A percentile compares a stretch with the other conserved stretches of the same genome.
Conservation (phyloP, 2,888 invertebrate species). For the Cantharis flavilabris region DNA sequence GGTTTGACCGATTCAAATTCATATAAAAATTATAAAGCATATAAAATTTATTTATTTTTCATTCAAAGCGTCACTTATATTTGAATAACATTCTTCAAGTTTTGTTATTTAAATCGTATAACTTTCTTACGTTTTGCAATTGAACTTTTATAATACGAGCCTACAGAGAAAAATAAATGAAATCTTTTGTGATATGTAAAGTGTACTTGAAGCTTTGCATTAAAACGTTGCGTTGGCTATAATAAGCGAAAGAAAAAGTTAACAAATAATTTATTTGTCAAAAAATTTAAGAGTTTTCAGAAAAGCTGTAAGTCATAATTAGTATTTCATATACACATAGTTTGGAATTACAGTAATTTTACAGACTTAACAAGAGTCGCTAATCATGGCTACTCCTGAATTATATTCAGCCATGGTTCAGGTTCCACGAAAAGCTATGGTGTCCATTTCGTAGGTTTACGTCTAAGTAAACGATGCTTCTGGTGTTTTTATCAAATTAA, state of each 20-base stretch:
- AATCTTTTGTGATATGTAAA: neutral
- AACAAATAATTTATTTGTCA: neutral
- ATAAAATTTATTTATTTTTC: neutral
- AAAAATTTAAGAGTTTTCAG: neutral
- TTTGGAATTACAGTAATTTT: too few relatives aligned
- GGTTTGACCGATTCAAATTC: neutral
- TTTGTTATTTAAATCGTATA: neutral
- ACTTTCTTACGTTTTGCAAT: neutral
- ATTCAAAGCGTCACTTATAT: neutral
- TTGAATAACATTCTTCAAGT: neutral
- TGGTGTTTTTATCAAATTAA: too few relatives aligned
- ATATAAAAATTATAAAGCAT: neutral
- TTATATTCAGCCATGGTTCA: too few relatives aligned
- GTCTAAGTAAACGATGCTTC: too few relatives aligned
- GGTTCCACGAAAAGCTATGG: too few relatives aligned
- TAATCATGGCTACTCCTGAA: too few relatives aligned
- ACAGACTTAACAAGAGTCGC: too few relatives aligned
- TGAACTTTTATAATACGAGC: neutral
- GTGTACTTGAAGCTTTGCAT: neutral
- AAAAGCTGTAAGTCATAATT: neutral
- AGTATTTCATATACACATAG: too few relatives aligned
- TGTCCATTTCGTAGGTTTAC: too few relatives aligned
- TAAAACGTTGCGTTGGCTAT: neutral
- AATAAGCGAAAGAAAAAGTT: neutral
- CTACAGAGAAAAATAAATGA: neutral